Base-by-base conservation (phyloP, 2,888 invertebrate species). In the Xanthorhoe spadicearia region DNA sequence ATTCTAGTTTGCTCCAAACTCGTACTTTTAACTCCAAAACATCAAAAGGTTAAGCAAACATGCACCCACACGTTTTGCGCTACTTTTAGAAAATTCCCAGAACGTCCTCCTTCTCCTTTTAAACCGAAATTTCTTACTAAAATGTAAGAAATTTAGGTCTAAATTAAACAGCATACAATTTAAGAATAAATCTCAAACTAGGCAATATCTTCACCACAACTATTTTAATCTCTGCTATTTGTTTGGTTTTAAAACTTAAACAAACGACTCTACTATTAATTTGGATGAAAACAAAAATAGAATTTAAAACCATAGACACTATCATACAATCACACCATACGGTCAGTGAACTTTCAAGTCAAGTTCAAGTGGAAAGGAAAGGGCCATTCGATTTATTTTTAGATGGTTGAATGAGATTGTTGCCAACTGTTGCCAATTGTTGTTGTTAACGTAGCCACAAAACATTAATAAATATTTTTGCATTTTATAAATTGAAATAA, bases 291-390 rank as follows among this genome's bases (percentile, higher is more conserved):
- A 35, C 49, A 49, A 65, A 69, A 69, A 73, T 71, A 68, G 68
- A 68, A 69, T 35, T 56, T 19, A 72, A 74, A 75, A 74, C 64
- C 63, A 46, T 63, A 73, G 72, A 79, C 49, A 23, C 32, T 32
- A 32, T 32, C 13, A 43, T 58, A 75, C 74, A 83, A 89, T 85
- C 85, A 72, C 69, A 79, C 76, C 75, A 71, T 74, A 69, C 67
- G 90, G 89, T 87, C 83, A 78, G 79, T 84, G 87, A 89, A 81
- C 91, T 57, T 64, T 76, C 64, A 69, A 82, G 78, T 85, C 90
- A 92, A 92, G 92, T 92, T 92, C 92, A 92, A 91, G 92, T 86
- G 85, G 82, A 80, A 69, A 54, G 61, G 64, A 69, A 70, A 83
- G 84, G 80, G 81, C 81, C 80, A 81, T 79, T 80, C 81, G 80